Evolutionary conservation across 2,888 invertebrate species (phyloP).

Genomic region (Pinctada fucata): DNA sequence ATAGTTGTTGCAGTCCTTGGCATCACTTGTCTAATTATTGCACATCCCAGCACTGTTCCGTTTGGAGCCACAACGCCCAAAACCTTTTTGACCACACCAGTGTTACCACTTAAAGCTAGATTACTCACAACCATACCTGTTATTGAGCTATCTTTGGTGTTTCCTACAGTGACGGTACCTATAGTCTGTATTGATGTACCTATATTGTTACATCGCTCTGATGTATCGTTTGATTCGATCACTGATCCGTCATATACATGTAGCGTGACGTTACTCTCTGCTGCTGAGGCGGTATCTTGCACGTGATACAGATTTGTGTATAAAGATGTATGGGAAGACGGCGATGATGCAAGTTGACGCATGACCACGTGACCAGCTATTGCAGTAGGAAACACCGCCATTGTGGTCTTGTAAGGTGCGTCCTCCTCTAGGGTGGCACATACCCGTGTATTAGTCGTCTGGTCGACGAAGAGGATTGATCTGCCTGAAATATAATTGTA

Average conservation of each 20-base stretch:
- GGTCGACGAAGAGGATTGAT: constrained; percentile 44
- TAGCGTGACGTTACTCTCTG: constrained; percentile 37
- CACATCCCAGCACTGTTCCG: constrained; percentile 79
- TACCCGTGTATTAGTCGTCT: constrained; percentile 16
- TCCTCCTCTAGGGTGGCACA: constrained; percentile 58
- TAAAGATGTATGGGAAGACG: constrained; percentile 49
- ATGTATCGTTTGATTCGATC: constrained; percentile 2
- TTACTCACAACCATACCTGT: constrained; percentile 52
- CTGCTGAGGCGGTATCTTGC: constrained; percentile 21
- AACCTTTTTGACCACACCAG: constrained; percentile 52
- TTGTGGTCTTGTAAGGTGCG: constrained; percentile 52
- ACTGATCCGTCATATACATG: constrained; percentile 46
- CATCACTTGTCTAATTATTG: constrained; percentile 81
- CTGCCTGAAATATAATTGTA: constrained; percentile 48
- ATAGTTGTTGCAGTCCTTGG: constrained; percentile 60
- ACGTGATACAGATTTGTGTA: constrained; percentile 50
- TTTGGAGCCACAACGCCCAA: constrained; percentile 44
- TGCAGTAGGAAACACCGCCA: constrained; percentile 48
- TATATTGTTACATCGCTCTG: constrained; percentile 43
- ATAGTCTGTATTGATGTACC: constrained; percentile 47
- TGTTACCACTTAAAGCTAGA: constrained; percentile 51
- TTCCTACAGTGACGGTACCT: constrained; percentile 38
- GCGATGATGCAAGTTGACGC: constrained; percentile 46
- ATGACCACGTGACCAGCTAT: constrained; percentile 59
- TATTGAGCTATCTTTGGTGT: constrained; percentile 36